These are phyloP conservation scores for Isotomurus palustris DNA, from an alignment of 2,888 invertebrate species.

Conservation along the genomic window DNA sequence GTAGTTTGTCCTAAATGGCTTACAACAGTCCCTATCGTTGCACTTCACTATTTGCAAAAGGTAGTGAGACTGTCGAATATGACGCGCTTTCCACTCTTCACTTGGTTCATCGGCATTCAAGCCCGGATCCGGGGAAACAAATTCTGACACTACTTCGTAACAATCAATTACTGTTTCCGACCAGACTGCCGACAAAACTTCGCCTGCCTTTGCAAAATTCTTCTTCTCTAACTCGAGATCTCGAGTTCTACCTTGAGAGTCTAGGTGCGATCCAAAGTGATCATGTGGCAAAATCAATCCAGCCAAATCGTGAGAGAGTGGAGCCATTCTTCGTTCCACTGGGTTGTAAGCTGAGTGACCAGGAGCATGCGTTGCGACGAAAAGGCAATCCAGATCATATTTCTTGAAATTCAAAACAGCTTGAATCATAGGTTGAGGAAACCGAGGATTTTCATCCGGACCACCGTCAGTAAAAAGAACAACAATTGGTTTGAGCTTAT, in stretches of 20 bases:
- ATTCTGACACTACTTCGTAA: constrained; percentile 22
- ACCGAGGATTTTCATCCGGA: constrained; percentile 44
- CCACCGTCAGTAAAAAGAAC: constrained; percentile 47
- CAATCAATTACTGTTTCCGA: constrained; percentile 46
- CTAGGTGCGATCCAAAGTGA: constrained; percentile 40
- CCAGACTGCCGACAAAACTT: constrained; percentile 49
- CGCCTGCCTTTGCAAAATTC: constrained; percentile 49
- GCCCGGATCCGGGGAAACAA: neutral
- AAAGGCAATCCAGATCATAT: constrained; percentile 35
- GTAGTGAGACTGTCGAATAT: constrained; percentile 18
- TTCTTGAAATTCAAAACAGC: constrained; percentile 34
- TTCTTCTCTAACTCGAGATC: constrained; percentile 48
- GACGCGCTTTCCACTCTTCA: constrained; percentile 6
- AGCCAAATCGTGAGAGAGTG: constrained; percentile 42
- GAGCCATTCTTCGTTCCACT: constrained; percentile 46
- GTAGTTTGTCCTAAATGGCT: constrained; percentile 1
- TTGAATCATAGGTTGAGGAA: constrained; percentile 32
- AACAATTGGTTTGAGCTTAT: constrained; percentile 46
- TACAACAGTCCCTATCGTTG: constrained; percentile 8
- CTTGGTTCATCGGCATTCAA: neutral
- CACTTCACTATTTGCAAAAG: constrained; percentile 19
- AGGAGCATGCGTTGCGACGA: constrained; percentile 44
- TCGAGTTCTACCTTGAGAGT: constrained; percentile 37
- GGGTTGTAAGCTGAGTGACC: constrained; percentile 44
- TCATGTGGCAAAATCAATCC: constrained; percentile 44